Evolutionary conservation across 2,888 invertebrate species (phyloP), one percentile per base, ranked within the genome.

Genomic region (Rhamnusium bicolor): DNA sequence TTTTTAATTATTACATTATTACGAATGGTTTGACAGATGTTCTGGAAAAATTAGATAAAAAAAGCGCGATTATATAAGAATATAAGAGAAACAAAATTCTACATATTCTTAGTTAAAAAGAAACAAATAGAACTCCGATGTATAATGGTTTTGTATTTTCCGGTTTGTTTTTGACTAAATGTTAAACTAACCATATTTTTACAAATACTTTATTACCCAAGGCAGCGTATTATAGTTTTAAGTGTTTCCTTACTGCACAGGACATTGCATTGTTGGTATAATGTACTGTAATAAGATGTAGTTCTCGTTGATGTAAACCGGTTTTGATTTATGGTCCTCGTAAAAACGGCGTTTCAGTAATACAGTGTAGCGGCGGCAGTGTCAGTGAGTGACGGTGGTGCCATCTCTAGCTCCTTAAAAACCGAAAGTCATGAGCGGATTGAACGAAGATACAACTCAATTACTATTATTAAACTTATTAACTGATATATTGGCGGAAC

Each of bases 321-420:
- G 56, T 62, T 62, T 68, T 72, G 68, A 72, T 72, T 72, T 72
- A 72, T 62, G 62, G 14, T 21, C 10, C 32, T 29, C 54, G 32
- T 72, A 61, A 72, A 72, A 72, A 68, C 18, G 58, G 32, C 24
- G 51, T 46, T 51, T 51, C 62, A 61, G 61, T 51, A 14, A 61
- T 63, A 63, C 14, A 18, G n/a, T 69, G 27, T 53, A 46, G 56
- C 66, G 32, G 71, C 61, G 61, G 56, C 66, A 51, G 71, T 67
- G 61, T 67, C 71, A 71, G 67, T 61, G 56, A 27, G 72, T 19
- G 67, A 72, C 72, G 62, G 62, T 71, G 58, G 53, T 71, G 60
- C 71, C 60, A 18, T 60, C 40, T 58, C 58, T 40, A n/a, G 12
- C 40, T n/a, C 40, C 40, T 2, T 24, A 24, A 4, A 24, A n/a